phyloP scores from a whole-genome alignment of 2,113 vertebrate species.

The Neolamprologus modestus region DNA sequence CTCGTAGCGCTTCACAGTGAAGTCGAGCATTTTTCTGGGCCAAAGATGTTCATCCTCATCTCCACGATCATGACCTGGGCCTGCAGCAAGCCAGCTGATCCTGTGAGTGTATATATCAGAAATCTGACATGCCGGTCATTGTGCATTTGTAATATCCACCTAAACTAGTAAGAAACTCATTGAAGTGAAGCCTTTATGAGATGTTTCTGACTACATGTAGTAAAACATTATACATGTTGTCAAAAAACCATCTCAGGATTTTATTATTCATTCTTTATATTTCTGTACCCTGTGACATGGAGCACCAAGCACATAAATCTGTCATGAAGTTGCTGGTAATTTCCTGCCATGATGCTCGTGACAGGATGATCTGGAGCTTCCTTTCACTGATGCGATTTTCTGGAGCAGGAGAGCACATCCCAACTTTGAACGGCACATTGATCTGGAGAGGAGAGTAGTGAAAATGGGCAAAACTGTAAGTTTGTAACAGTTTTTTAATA shows the following conservation, averaged over 20 bases:
- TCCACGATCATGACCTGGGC: conserved; percentile 94
- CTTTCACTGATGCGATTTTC: conserved; percentile 84
- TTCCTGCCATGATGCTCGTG: neutral
- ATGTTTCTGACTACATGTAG: neutral
- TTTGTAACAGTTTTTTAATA: neutral
- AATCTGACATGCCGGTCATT: neutral
- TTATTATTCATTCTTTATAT: neutral
- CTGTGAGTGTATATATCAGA: conserved; percentile 69
- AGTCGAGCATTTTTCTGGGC: conserved; percentile 63
- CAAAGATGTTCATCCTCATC: conserved; percentile 85
- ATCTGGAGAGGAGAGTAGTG: conserved; percentile 80
- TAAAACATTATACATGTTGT: neutral
- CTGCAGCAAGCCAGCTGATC: conserved; percentile 70
- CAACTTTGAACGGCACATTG: conserved; percentile 77
- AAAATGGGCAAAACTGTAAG: conserved; percentile 86
- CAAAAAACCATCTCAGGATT: neutral
- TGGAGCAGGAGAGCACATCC: conserved; percentile 80
- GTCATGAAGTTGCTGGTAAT: neutral
- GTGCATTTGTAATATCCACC: neutral
- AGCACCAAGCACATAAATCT: neutral
- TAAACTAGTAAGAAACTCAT: neutral
- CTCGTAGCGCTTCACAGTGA: conserved; percentile 75
- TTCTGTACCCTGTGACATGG: neutral
- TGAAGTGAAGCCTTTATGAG: neutral
- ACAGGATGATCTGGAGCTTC: conserved; percentile 75